These are phyloP conservation scores for Aplodontia rufa DNA, from an alignment of 2,113 vertebrate genomes.

Conservation along the genomic window DNA sequence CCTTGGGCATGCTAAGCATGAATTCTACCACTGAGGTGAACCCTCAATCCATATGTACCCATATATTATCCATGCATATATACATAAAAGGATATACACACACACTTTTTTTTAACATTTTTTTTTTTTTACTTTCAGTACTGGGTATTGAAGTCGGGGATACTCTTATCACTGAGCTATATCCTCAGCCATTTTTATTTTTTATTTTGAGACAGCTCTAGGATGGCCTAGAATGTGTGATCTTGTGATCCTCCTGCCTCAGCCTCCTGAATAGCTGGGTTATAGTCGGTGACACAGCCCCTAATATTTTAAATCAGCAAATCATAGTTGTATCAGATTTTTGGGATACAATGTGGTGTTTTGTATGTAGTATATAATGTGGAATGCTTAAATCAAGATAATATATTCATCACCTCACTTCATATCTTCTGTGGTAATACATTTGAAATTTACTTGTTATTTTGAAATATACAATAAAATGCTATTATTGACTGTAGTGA, in stretches of 20 bases:
- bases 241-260: not conserved
- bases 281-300: not conserved
- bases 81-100: no score
- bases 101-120: no score
- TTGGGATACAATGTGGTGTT: not conserved
- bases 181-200: not conserved
- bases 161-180: not conserved
- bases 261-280: not conserved
- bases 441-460: not conserved
- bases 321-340: not conserved
- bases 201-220: not conserved
- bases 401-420: not conserved
- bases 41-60: not conserved
- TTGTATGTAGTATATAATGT: not conserved
- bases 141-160: not conserved
- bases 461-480: not conserved
- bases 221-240: not conserved
- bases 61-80: no score
- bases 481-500: not conserved
- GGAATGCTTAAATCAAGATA: not conserved
- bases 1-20: not conserved
- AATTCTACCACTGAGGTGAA: not conserved
- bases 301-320: not conserved
- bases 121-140: not conserved
- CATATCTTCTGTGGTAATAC: not conserved